These are phyloP conservation scores for Pardalotus punctatus DNA, from an alignment of 2,113 vertebrate species.

Conservation along the genomic window DNA sequence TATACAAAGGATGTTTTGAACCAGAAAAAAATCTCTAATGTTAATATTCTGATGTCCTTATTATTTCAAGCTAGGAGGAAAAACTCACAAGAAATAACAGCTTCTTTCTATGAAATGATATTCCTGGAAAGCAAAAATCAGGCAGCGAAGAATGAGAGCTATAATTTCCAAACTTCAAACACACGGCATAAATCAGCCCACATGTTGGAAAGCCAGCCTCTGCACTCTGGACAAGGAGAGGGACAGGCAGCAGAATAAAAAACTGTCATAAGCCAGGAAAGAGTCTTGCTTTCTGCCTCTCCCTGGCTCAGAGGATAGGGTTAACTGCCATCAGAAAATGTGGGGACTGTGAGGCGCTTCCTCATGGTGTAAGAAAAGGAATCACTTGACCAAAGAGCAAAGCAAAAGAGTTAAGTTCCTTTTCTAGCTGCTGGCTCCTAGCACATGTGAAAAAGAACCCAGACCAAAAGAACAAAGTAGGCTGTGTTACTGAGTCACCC, in stretches of 20 bases:
- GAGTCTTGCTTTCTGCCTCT: background rate
- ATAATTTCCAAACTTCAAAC: background rate
- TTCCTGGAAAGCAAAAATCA: background rate
- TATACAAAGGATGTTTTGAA: background rate
- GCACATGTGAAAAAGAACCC: background rate
- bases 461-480: background rate
- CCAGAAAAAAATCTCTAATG: background rate
- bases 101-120: background rate
- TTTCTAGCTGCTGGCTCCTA: background rate
- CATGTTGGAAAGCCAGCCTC: background rate
- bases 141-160: background rate
- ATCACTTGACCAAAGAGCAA: background rate
- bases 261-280: background rate
- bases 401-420: background rate
- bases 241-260: background rate
- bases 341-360: background rate
- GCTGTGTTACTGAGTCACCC: background rate
- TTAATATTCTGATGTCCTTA: background rate
- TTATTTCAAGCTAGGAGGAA: background rate
- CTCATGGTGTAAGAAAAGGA: background rate
- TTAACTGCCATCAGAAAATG: background rate
- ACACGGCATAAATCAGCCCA: background rate
- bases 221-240: background rate
- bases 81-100: background rate
- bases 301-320: background rate